phyloP scores from a whole-genome alignment of 2,888 invertebrate species.

The Agriopis aurantiaria region DNA sequence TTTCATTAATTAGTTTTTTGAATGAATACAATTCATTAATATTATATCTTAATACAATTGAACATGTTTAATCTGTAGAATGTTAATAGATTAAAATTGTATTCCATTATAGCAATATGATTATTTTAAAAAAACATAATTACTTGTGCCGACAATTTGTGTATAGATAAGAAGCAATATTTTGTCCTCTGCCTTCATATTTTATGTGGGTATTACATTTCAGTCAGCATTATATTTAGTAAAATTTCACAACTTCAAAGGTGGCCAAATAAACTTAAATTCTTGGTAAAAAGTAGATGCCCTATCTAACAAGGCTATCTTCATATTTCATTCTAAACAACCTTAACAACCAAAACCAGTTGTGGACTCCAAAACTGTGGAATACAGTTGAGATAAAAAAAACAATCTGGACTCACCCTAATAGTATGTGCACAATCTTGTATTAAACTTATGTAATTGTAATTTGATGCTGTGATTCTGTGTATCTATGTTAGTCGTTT shows the following conservation, averaged over 20 bases:
- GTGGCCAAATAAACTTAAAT: not conserved
- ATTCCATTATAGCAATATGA: not conserved
- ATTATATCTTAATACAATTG: constrained; percentile 6
- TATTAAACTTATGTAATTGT: constrained; percentile 4
- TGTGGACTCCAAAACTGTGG: not conserved
- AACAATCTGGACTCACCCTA: not conserved
- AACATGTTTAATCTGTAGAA: constrained; percentile 11
- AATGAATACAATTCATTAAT: constrained; percentile 18
- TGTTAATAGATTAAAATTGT: constrained; percentile 3
- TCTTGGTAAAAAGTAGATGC: not conserved
- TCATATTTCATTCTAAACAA: not conserved
- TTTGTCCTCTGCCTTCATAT: not conserved
- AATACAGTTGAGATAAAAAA: not conserved
- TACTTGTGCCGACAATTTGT: not conserved
- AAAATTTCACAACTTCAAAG: not conserved
- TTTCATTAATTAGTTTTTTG: not conserved
- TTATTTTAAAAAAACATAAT: not conserved
- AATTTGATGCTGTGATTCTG: constrained; percentile 11
- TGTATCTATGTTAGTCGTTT: constrained; percentile 5
- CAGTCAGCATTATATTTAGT: not conserved
- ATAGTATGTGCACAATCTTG: not conserved
- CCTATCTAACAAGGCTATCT: not conserved
- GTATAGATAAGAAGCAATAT: not conserved
- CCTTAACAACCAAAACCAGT: not conserved
- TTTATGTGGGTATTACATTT: not conserved